These are phyloP conservation scores for Chamaea fasciata DNA, from an alignment of 2,113 vertebrate genomes.

Conservation along the genomic window DNA sequence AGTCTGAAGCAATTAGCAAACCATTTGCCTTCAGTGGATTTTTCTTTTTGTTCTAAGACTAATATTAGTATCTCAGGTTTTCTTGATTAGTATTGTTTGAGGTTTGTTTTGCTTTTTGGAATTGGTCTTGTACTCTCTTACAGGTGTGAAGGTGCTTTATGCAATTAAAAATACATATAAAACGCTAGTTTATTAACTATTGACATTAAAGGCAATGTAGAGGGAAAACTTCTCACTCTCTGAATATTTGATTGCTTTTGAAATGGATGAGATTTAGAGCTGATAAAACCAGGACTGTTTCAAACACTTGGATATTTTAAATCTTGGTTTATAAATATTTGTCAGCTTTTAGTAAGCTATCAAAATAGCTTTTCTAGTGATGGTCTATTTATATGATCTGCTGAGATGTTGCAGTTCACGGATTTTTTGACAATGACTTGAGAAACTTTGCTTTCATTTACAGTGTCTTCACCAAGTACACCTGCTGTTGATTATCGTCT, in stretches of 20 bases:
- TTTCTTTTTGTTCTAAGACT: background rate
- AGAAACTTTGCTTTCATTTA: background rate
- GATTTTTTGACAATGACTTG: background rate
- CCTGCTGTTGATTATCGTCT: slow-evolving; percentile 52
- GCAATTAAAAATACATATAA: background rate
- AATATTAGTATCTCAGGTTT: background rate
- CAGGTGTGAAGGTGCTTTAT: background rate
- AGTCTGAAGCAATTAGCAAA: background rate
- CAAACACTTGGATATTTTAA: background rate
- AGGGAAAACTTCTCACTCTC: background rate
- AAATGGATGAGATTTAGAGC: background rate
- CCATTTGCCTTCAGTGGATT: background rate
- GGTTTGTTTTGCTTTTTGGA: background rate
- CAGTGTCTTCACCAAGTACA: slow-evolving; percentile 80
- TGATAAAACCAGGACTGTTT: background rate
- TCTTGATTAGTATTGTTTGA: background rate
- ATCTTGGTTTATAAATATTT: background rate
- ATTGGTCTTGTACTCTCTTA: background rate
- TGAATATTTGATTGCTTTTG: background rate
- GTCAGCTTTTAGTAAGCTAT: background rate
- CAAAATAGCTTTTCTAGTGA: background rate
- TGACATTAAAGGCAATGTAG: background rate
- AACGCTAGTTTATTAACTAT: background rate
- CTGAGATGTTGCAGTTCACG: background rate
- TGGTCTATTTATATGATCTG: background rate